A percentile compares a stretch with the other conserved stretches of the same genome.
Evolutionary conservation across 1,140 invertebrate species (phyloP).

Genomic region (Megalopta genalis): DNA sequence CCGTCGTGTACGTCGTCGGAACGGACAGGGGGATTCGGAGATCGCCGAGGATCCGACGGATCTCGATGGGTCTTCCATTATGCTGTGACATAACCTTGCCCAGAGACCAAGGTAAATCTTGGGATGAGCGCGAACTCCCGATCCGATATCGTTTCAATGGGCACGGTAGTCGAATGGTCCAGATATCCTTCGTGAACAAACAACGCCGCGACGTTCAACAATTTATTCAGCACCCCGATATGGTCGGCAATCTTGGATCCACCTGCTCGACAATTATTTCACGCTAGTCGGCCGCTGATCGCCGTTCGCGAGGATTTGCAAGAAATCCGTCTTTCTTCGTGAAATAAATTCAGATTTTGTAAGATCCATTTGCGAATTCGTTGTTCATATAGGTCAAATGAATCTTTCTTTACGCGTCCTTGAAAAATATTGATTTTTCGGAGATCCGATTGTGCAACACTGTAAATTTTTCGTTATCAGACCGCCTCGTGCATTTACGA

Average conservation of each 20-base stretch:
- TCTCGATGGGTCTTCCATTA: constrained; percentile 27
- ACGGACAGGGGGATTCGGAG: background rate
- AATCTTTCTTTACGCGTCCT: too few species aligned
- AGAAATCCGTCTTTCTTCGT: too few species aligned
- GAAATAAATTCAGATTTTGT: too few species aligned
- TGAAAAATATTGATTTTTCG: too few species aligned
- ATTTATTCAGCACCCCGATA: background rate
- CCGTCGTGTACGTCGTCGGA: background rate
- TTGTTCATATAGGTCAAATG: too few species aligned
- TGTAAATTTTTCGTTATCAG: too few species aligned
- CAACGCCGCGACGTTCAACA: background rate
- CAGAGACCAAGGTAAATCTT: constrained; percentile 45
- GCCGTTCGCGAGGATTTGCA: too few species aligned
- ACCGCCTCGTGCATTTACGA: too few species aligned
- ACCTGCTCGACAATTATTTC: background rate
- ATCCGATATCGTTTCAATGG: constrained; percentile 5
- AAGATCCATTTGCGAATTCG: too few species aligned
- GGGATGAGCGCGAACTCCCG: constrained; percentile 33
- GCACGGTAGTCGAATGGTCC: background rate
- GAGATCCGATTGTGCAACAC: too few species aligned
- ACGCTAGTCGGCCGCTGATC: too few species aligned
- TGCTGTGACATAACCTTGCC: constrained; percentile 49
- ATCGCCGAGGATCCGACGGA: constrained; percentile 19
- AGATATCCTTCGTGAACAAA: background rate
- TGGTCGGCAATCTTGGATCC: too few species aligned